These are phyloP conservation scores for cattle (Bos taurus) DNA, from an alignment of 2,113 vertebrate species.

Conservation along the genomic window ARS-UCD2.0 NC_037357.1:76756501-76757000, in stretches of 20 bases:
- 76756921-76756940: no score
- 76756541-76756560: background rate
- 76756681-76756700: slow-evolving; percentile 1
- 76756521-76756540: background rate
- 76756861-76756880: background rate
- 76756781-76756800: background rate
- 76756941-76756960: no score
- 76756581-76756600: background rate
- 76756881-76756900: background rate
- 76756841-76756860: background rate
- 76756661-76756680: background rate
- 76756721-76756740: background rate
- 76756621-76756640: background rate
- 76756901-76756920: background rate
- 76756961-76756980: no score
- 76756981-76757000: no score
- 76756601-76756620: background rate
- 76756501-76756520: background rate
- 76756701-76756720: background rate
- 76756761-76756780: background rate
- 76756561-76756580: background rate
- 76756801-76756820: background rate
- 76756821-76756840: background rate
- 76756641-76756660: background rate
- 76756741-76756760: background rate